Evolutionary conservation across 2,113 vertebrate genomes (phyloP), one percentile per base, ranked within the genome.

Genomic region (Boleophthalmus pectinirostris): DNA sequence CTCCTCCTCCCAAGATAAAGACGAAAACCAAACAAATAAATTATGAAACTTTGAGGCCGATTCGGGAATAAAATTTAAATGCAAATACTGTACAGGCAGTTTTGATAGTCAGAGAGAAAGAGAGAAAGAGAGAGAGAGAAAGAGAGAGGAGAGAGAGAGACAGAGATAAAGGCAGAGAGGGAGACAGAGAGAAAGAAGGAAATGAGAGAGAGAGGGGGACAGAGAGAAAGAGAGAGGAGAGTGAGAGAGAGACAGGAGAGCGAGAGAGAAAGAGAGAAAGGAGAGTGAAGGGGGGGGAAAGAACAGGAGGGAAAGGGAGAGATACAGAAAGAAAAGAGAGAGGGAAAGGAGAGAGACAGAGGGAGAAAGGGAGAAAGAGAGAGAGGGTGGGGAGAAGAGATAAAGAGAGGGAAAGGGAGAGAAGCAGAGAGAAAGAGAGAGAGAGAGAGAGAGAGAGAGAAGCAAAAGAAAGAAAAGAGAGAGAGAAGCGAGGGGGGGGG

Each of bases 1-100:
- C n/a, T 54, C 21, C 63, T 54, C 21, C 63, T 33, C 65, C 74
- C 56, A 14, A 23, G 49, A 67, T 56, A 16, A 46, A 53, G 38
- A 66, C 49, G 12, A 45, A 54, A 71, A 43, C 8, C 58, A 76
- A 43, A 74, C 64, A 84, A 74, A 82, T 66, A 69, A 57, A 70
- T 21, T 21, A 76, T 66, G 46, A 13, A 23, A 72, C 71, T 61
- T 68, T 67, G 47, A 78, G 75, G 75, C 69, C 72, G 69, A 33
- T 68, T 68, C 12, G 67, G 23, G 46, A 65, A 64, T 38, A 68
- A 68, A 64, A 70, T 68, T 74, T 11, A 74, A 77, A 76, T 72
- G 69, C 56, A 15, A 60, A 74, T 56, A 49, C 51, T 61, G 51
- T 54, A 54, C 51, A 54, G 67, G 75, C 24, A 71, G 70, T n/a